Evolutionary conservation across 2,888 invertebrate species (phyloP).

Genomic region (Ophonus ardosiacus): DNA sequence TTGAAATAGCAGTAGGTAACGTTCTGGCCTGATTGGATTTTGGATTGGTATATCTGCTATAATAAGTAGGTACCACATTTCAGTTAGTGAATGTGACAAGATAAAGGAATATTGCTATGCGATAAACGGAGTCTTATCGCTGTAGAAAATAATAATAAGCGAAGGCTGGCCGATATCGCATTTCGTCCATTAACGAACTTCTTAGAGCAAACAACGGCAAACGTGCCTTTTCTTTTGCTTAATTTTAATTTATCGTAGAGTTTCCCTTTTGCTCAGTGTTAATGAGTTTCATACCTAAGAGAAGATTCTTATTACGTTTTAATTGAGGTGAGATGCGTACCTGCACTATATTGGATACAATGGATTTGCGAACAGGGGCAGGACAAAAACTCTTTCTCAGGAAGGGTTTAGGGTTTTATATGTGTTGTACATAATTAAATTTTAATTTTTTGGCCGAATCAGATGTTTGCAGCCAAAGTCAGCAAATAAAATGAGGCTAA

Average conservation of each 20-base stretch:
- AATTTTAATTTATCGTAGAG: constrained; percentile 65
- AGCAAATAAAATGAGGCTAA: too few species aligned
- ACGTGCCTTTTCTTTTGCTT: constrained; percentile 62
- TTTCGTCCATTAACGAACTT: constrained; percentile 63
- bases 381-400: background rate
- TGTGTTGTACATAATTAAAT: too few species aligned
- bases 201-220: constrained; percentile 60
- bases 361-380: constrained; percentile 66
- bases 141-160: constrained; percentile 45
- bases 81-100: background rate
- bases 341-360: constrained; percentile 72
- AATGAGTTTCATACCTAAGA: constrained; percentile 75
- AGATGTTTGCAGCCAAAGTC: too few species aligned
- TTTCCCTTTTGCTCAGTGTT: constrained; percentile 74
- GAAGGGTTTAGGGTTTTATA: background rate
- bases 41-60: too few species aligned
- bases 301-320: constrained; percentile 77
- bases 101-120: background rate
- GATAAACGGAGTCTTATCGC: background rate
- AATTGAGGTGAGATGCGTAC: constrained; percentile 76
- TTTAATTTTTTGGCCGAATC: too few species aligned
- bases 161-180: constrained; percentile 54
- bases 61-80: background rate
- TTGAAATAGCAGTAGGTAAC: too few species aligned
- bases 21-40: too few species aligned